Conservation (phyloP, 2,113 vertebrate genomes). For the Oophaga pumilio region DNA sequence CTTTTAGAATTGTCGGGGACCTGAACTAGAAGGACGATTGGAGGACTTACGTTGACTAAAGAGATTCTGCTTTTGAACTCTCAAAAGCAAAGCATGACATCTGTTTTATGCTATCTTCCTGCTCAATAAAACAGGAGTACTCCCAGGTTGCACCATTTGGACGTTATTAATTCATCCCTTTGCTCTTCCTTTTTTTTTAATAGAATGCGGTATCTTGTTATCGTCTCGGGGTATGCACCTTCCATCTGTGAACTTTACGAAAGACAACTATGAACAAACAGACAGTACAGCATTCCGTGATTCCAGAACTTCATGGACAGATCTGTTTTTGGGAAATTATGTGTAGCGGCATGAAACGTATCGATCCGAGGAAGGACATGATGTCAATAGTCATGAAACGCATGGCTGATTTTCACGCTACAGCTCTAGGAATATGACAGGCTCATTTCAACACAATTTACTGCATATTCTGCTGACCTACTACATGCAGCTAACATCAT, state of each 20-base stretch:
- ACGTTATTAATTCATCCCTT: slow-evolving; percentile 2
- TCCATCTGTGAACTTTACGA: slow-evolving; percentile 12
- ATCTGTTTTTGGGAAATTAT: slow-evolving; percentile 10
- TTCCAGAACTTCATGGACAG: slow-evolving; percentile 16
- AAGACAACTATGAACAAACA: background rate
- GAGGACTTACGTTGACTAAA: background rate
- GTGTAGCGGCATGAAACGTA: slow-evolving; percentile 15
- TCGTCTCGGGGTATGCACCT: background rate
- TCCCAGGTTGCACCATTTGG: background rate
- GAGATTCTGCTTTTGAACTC: background rate
- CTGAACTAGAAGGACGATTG: background rate
- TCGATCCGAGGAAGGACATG: slow-evolving; percentile 19
- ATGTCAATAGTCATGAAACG: slow-evolving; percentile 47
- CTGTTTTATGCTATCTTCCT: background rate
- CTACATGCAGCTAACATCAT: background rate
- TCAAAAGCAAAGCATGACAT: background rate
- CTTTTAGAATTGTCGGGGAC: background rate
- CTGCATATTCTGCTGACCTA: background rate
- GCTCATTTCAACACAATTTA: slow-evolving; percentile 10
- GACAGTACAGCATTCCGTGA: slow-evolving; percentile 27
- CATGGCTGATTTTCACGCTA: slow-evolving; percentile 42
- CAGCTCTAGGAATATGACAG: background rate
- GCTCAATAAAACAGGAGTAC: slow-evolving; percentile 20
- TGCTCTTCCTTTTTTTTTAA: background rate
- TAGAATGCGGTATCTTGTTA: background rate